These are phyloP conservation scores for Monomorium pharaonis DNA, from an alignment of 1,140 invertebrate species.

Conservation along the genomic window DNA sequence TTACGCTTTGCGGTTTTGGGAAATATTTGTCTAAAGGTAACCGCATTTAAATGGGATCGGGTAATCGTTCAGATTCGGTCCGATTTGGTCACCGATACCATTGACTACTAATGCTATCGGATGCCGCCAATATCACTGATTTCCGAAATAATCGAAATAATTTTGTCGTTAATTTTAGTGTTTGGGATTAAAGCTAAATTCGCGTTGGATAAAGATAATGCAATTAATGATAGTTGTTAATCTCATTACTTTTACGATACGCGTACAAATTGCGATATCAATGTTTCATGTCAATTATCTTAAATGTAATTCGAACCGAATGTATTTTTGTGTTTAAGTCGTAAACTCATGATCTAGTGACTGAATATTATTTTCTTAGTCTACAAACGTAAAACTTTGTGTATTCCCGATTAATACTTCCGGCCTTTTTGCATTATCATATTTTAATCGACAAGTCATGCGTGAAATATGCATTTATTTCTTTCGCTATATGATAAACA, in stretches of 20 bases:
- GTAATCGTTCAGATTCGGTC: conserved; percentile 30
- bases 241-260: background rate
- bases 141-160: conserved; percentile 42
- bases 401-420: background rate
- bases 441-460: background rate
- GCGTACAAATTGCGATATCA: background rate
- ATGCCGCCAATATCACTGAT: conserved; percentile 9
- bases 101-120: conserved; percentile 30
- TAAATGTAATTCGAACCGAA: background rate
- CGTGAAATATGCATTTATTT: conserved; percentile 21
- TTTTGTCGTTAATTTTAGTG: conserved; percentile 18
- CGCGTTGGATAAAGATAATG: background rate
- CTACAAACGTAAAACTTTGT: background rate
- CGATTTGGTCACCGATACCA: conserved; percentile 36
- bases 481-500: conserved; percentile 43
- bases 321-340: background rate
- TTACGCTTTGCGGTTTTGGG: conserved; percentile 48
- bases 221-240: background rate
- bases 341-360: background rate
- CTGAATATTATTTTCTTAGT: background rate
- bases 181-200: background rate
- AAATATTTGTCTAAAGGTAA: conserved; percentile 55
- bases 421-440: conserved; percentile 11
- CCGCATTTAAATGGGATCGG: conserved; percentile 49
- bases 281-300: background rate